phyloP scores from a whole-genome alignment of 2,888 invertebrate species.

The Nomada ruficornis region DNA sequence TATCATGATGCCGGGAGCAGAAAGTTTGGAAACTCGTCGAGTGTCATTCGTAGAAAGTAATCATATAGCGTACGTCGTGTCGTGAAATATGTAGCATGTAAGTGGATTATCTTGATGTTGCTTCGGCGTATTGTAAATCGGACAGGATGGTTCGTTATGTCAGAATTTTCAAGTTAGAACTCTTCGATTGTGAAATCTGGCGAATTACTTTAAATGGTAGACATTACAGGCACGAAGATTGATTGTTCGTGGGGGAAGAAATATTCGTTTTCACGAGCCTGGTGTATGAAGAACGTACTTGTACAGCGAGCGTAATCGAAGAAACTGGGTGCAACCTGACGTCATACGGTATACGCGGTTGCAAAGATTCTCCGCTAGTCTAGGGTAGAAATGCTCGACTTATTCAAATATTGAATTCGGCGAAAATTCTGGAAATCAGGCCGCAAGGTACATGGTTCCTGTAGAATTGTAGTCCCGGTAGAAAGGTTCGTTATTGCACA shows the following conservation, averaged over 20 bases:
- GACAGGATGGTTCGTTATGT: too few relatives aligned
- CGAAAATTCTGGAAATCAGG: slow-evolving; percentile 57
- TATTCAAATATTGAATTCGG: slow-evolving; percentile 56
- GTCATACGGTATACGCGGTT: slow-evolving; percentile 33
- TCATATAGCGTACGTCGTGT: too few relatives aligned
- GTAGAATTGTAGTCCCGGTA: slow-evolving; percentile 42
- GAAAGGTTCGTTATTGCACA: slow-evolving; percentile 36
- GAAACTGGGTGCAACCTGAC: slow-evolving; percentile 33
- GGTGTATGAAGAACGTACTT: not conserved
- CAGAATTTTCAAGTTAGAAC: too few relatives aligned
- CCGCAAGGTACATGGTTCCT: slow-evolving; percentile 25
- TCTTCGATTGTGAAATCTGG: too few relatives aligned
- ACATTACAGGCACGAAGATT: not conserved
- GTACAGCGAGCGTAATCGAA: not conserved
- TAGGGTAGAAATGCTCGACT: slow-evolving; percentile 47
- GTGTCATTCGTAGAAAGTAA: too few relatives aligned
- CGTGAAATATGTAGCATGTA: too few relatives aligned
- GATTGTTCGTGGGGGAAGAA: not conserved
- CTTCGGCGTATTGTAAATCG: too few relatives aligned
- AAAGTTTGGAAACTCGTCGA: too few relatives aligned
- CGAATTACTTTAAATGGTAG: too few relatives aligned
- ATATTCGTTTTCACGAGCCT: not conserved
- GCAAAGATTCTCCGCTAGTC: slow-evolving; percentile 49
- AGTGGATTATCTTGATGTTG: too few relatives aligned
- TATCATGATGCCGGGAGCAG: too few relatives aligned